Percentiles rank a stretch among this genome's conserved stretches.
phyloP scores from a whole-genome alignment of 2,113 vertebrate species.

The Trematocara stigmaticum region DNA sequence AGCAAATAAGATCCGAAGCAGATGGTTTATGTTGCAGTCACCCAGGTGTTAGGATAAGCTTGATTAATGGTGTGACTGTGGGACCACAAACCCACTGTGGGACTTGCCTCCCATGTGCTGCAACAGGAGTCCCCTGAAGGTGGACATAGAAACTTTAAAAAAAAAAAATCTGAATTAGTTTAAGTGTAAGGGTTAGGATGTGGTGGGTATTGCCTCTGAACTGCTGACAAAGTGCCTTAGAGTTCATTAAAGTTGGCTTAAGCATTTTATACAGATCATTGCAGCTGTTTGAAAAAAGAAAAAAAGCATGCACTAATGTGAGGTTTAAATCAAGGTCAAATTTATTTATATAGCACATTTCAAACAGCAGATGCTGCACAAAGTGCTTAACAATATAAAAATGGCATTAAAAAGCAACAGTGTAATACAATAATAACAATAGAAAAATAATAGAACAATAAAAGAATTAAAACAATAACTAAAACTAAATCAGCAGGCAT shows the following conservation, averaged over 20 bases:
- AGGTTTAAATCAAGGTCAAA: not conserved
- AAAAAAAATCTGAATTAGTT: not conserved
- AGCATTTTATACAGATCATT: not conserved
- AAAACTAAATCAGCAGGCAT: not conserved
- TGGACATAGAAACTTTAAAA: not conserved
- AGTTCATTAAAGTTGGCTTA: not conserved
- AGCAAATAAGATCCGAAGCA: not conserved
- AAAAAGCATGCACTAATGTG: not conserved
- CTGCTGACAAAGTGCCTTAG: not conserved
- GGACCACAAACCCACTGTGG: not conserved
- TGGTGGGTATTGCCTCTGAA: not conserved
- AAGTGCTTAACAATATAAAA: too few species aligned
- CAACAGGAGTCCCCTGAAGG: not conserved
- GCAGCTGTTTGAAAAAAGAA: not conserved
- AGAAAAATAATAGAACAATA: too few species aligned
- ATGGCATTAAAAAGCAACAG: too few species aligned
- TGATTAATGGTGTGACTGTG: not conserved
- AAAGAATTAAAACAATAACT: too few species aligned
- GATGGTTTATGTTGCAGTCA: not conserved
- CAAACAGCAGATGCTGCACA: too few species aligned
- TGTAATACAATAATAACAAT: too few species aligned
- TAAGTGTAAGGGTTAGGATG: not conserved
- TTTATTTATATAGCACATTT: too few species aligned
- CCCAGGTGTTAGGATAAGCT: not conserved
- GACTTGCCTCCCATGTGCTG: not conserved